Evolutionary conservation across 2,888 invertebrate species (phyloP).

Genomic region (Phymatocera aterrima): DNA sequence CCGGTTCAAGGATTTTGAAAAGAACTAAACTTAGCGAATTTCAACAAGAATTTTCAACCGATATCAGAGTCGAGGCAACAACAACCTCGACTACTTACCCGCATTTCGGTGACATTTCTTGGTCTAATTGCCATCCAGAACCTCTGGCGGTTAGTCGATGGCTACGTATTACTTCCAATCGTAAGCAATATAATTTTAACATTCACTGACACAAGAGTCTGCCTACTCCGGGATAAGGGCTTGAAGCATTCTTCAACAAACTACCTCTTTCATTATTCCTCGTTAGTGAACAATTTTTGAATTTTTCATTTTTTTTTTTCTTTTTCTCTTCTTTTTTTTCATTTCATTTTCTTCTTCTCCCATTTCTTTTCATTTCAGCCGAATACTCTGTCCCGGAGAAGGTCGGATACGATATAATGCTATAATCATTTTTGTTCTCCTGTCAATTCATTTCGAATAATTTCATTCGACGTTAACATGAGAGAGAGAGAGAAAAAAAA

Average conservation of each 20-base stretch:
- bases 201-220: conserved; percentile 74
- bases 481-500: no score
- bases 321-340: neutral
- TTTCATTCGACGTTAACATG: no score
- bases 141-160: conserved; percentile 73
- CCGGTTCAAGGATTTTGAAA: conserved; percentile 54
- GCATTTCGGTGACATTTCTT: conserved; percentile 69
- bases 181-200: conserved; percentile 73
- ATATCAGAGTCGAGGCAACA: conserved; percentile 70
- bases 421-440: no score
- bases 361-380: no score
- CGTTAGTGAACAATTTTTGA: conserved; percentile 7
- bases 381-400: no score
- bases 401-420: no score
- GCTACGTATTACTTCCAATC: conserved; percentile 72
- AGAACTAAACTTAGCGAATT: conserved; percentile 67
- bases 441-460: no score
- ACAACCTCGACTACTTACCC: conserved; percentile 68
- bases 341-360: neutral
- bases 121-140: conserved; percentile 73
- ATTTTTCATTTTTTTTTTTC: neutral
- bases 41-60: conserved; percentile 64
- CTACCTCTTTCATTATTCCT: conserved; percentile 32
- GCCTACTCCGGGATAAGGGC: conserved; percentile 73
- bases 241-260: conserved; percentile 38